These are phyloP conservation scores for Omphaloscelis lunosa DNA, from an alignment of 2,888 invertebrate genomes.

Conservation along the genomic window DNA sequence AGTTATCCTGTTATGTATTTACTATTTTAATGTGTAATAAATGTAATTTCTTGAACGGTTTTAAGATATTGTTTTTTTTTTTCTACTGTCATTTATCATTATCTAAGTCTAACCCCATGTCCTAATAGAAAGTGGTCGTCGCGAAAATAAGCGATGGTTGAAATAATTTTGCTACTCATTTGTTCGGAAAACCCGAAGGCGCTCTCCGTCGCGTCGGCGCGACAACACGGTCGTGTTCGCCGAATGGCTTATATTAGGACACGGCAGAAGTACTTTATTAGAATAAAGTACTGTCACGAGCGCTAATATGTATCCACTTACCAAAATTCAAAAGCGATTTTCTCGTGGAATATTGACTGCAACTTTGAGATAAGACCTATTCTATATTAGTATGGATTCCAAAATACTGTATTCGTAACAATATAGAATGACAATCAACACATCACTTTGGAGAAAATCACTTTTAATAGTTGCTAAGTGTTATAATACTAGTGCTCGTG, in stretches of 20 bases:
- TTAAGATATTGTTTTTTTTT: background rate
- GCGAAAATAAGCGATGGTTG: background rate
- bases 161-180: background rate
- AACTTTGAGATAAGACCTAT: no score
- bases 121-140: background rate
- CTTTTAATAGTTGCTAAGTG: no score
- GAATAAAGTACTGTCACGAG: no score
- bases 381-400: no score
- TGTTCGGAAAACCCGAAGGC: background rate
- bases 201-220: background rate
- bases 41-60: no score
- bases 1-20: background rate
- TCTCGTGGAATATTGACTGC: no score
- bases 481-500: no score
- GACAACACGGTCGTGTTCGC: background rate
- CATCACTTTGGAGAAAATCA: no score
- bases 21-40: background rate
- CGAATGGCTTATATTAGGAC: background rate
- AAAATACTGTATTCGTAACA: no score
- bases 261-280: background rate
- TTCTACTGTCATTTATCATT: background rate
- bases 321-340: no score
- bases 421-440: no score
- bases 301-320: no score
- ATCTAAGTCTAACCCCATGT: background rate